phyloP scores from a whole-genome alignment of 1,140 invertebrate genomes.

The Drosophila jambulina region DNA sequence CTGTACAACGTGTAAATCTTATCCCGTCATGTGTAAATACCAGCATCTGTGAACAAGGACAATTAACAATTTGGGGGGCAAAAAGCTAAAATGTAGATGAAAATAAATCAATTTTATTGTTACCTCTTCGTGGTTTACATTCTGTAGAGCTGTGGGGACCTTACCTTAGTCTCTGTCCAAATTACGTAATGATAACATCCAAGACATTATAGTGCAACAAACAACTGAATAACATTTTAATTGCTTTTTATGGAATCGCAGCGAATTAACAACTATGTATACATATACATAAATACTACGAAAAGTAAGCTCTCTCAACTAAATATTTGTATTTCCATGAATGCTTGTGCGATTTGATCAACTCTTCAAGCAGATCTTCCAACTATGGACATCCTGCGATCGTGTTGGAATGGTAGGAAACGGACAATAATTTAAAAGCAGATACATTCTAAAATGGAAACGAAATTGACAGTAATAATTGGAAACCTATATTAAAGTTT shows the following conservation, averaged over 20 bases:
- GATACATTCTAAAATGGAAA: conserved; percentile 4
- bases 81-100: conserved; percentile 24
- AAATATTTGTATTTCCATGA: conserved; percentile 8
- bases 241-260: conserved; percentile 42
- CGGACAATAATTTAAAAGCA: neutral
- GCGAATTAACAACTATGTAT: conserved; percentile 49
- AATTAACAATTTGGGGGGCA: conserved; percentile 24
- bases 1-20: conserved; percentile 39
- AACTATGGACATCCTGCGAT: neutral
- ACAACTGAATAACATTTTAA: conserved; percentile 59
- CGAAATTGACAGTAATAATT: conserved; percentile 12
- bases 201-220: conserved; percentile 29
- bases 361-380: conserved; percentile 5
- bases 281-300: conserved; percentile 45
- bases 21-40: conserved; percentile 47
- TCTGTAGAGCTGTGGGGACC: neutral
- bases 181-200: neutral
- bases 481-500: neutral
- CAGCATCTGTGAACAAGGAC: conserved; percentile 42
- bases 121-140: conserved; percentile 5
- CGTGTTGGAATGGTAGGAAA: conserved; percentile 5
- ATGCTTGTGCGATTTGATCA: conserved; percentile 45
- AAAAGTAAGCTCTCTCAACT: conserved; percentile 35
- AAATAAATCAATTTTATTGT: conserved; percentile 49
- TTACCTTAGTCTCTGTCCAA: neutral